Conservation (phyloP, 92 coral and sea anemone genomes). For the Chrysogorgia sp. region DNA sequence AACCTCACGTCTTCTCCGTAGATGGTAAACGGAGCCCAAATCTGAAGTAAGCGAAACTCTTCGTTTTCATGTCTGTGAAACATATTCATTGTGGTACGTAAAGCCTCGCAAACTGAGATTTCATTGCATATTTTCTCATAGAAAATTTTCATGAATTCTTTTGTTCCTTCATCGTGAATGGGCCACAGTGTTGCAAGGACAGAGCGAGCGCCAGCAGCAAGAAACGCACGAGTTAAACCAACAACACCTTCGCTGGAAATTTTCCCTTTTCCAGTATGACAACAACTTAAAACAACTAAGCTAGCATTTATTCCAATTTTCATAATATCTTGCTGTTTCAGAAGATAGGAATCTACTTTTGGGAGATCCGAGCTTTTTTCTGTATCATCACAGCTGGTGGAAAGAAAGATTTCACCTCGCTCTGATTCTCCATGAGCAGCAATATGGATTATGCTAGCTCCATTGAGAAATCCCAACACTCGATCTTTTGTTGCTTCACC, state of each 20-base stretch:
- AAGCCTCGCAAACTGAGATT: slow-evolving; percentile 22
- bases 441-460: too few relatives aligned
- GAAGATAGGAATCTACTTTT: slow-evolving; percentile 29
- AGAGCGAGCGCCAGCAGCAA: slow-evolving; percentile 58
- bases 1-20: slow-evolving; percentile 51
- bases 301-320: slow-evolving; percentile 28
- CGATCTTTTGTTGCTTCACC: slow-evolving; percentile 31
- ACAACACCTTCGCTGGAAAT: slow-evolving; percentile 56
- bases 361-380: neutral
- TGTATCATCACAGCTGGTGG: neutral
- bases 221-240: slow-evolving; percentile 55
- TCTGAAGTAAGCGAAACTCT: neutral
- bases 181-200: slow-evolving; percentile 57
- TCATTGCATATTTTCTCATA: slow-evolving; percentile 21
- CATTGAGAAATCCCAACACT: slow-evolving; percentile 35
- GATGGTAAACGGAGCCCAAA: slow-evolving; percentile 56
- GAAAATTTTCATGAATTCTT: slow-evolving; percentile 42
- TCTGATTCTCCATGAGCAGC: slow-evolving; percentile 54
- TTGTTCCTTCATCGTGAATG: slow-evolving; percentile 42
- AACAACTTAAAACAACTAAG: slow-evolving; percentile 53
- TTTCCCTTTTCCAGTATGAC: slow-evolving; percentile 48
- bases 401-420: slow-evolving; percentile 53
- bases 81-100: too few relatives aligned
- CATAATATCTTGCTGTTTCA: slow-evolving; percentile 38
- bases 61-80: slow-evolving; percentile 12